These are phyloP conservation scores for Astyanax mexicanus DNA, from an alignment of 2,797 vertebrate genomes.

Conservation along the genomic window DNA sequence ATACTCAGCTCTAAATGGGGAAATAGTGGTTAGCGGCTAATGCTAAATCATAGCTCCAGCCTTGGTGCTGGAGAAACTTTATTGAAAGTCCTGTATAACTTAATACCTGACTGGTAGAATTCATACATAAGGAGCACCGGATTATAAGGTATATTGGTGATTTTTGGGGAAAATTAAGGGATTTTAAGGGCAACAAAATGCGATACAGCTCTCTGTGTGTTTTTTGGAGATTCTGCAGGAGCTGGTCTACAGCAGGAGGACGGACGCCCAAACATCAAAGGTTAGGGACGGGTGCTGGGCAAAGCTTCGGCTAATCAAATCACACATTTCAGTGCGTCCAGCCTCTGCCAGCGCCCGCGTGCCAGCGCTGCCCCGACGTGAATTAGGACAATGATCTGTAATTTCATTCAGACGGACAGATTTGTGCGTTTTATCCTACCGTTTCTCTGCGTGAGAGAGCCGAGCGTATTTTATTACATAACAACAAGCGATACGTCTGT, in stretches of 20 bases:
- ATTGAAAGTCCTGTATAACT: no score
- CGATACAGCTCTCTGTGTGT: no score
- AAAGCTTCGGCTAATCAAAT: conserved; percentile 7
- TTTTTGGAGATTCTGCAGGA: not conserved
- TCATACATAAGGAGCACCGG: no score
- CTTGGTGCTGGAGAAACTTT: no score
- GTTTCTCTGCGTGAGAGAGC: conserved; percentile 4
- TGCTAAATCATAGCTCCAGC: no score
- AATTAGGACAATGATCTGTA: not conserved
- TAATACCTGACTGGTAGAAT: no score
- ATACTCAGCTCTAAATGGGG: no score
- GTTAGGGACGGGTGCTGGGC: not conserved
- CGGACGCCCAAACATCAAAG: not conserved
- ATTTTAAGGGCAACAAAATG: no score
- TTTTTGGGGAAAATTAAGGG: no score
- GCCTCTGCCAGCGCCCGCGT: not conserved
- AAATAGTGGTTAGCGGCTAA: not conserved
- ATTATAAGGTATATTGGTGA: no score
- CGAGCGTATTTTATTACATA: conserved; percentile 4
- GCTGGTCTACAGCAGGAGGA: not conserved
- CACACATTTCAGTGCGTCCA: not conserved
- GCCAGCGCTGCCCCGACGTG: conserved; percentile 5
- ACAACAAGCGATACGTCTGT: conserved; percentile 10
- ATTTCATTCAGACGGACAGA: conserved; percentile 7
- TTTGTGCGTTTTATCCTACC: conserved; percentile 26